Conservation (phyloP, 2,113 vertebrate species). For the Aythya baeri region DNA sequence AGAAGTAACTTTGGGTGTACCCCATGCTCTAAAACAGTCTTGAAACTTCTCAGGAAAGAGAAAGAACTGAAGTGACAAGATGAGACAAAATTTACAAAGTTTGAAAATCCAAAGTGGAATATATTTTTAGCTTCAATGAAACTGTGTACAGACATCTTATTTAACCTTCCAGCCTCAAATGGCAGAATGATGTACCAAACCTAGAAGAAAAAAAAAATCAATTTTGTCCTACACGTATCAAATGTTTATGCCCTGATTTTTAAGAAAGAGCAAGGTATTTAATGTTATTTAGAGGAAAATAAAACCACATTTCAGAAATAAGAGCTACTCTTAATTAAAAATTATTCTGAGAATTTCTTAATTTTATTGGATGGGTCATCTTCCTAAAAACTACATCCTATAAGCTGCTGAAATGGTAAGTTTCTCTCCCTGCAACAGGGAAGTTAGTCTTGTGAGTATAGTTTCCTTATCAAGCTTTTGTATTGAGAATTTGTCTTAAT, state of each 20-base stretch:
- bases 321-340: not conserved
- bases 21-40: not conserved
- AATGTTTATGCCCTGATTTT: not conserved
- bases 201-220: not conserved
- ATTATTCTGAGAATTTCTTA: not conserved
- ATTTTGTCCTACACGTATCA: fast-evolving
- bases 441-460: not conserved
- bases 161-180: not conserved
- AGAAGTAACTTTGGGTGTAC: not conserved
- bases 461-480: not conserved
- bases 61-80: not conserved
- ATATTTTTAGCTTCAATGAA: not conserved
- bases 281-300: not conserved
- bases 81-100: not conserved
- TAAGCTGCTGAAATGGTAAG: not conserved
- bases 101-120: not conserved
- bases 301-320: not conserved
- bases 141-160: too few species aligned
- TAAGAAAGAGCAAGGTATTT: not conserved
- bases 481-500: not conserved
- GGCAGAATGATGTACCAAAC: not conserved
- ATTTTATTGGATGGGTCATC: not conserved
- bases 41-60: not conserved
- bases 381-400: not conserved
- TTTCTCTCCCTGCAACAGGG: not conserved